A percentile compares a stretch with the other conserved stretches of the same genome.
Evolutionary conservation across 2,797 vertebrate genomes (phyloP).

Genomic region (Momotus momota): DNA sequence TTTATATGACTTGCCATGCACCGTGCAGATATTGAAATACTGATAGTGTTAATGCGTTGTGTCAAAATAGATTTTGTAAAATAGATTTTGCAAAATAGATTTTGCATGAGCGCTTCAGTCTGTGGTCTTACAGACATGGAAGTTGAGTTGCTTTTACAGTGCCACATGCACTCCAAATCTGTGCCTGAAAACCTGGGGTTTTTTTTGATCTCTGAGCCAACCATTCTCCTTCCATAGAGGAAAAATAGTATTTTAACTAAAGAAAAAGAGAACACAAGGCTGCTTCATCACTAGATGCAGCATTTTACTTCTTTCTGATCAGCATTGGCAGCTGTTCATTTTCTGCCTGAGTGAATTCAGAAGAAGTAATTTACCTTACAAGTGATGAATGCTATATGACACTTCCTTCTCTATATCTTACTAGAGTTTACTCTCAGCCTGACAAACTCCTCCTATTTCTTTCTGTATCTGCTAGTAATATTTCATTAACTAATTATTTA

Average conservation of each 20-base stretch:
- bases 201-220: not conserved
- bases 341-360: conserved; percentile 86
- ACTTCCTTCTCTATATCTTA: conserved; percentile 72
- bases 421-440: conserved; percentile 74
- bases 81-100: not conserved
- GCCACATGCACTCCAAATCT: not conserved
- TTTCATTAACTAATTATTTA: conserved; percentile 78
- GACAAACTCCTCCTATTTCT: conserved; percentile 74
- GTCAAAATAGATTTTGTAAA: not conserved
- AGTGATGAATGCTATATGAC: conserved; percentile 82
- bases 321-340: conserved; percentile 90
- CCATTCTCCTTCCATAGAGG: not conserved
- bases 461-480: conserved; percentile 74
- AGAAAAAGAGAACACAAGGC: not conserved
- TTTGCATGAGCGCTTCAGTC: not conserved
- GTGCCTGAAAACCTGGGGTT: not conserved
- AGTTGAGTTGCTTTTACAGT: not conserved
- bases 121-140: not conserved
- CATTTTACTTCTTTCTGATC: conserved; percentile 80
- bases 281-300: conserved; percentile 63
- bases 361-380: conserved; percentile 84
- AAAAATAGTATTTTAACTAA: conserved; percentile 37
- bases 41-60: not conserved
- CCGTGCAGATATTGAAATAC: not conserved
- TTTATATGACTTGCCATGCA: not conserved